Percentiles rank a stretch among this genome's conserved stretches.
These are phyloP conservation scores for Lordiphosa mommai DNA, from an alignment of 1,140 invertebrate genomes.

Conservation along the genomic window DNA sequence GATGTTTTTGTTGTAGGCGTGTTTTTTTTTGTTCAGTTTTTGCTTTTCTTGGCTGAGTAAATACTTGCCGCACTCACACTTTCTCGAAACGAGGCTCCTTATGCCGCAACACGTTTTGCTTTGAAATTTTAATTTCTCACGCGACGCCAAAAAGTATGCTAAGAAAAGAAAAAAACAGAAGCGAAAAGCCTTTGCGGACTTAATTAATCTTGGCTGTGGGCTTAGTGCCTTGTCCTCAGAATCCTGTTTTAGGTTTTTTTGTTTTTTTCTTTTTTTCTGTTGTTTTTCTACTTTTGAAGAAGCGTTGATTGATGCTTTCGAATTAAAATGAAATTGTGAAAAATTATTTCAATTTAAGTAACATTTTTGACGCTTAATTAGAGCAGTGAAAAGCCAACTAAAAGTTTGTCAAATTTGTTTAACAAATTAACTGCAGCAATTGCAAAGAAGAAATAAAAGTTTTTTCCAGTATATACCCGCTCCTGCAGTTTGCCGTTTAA, in stretches of 20 bases:
- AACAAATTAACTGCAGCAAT: too few species aligned
- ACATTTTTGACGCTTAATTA: too few species aligned
- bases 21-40: conserved; percentile 57
- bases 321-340: conserved; percentile 8
- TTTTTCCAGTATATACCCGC: too few species aligned
- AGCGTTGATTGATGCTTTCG: conserved; percentile 14
- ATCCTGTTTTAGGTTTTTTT: conserved; percentile 30
- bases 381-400: too few species aligned
- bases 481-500: too few species aligned
- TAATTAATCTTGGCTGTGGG: conserved; percentile 70
- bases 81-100: conserved; percentile 12
- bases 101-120: conserved; percentile 53
- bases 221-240: conserved; percentile 59
- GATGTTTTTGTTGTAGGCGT: too few species aligned
- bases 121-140: conserved; percentile 75
- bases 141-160: conserved; percentile 62
- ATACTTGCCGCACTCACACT: conserved; percentile 32
- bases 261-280: background rate
- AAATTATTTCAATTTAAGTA: too few species aligned
- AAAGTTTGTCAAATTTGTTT: too few species aligned
- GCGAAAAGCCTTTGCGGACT: conserved; percentile 34
- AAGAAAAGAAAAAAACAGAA: conserved; percentile 3
- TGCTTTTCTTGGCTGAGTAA: conserved; percentile 44
- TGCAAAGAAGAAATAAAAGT: too few species aligned
- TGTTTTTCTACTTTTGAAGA: conserved; percentile 8